Base-by-base conservation (phyloP, 2,888 invertebrate species). In the Pimpla rufipes region DNA sequence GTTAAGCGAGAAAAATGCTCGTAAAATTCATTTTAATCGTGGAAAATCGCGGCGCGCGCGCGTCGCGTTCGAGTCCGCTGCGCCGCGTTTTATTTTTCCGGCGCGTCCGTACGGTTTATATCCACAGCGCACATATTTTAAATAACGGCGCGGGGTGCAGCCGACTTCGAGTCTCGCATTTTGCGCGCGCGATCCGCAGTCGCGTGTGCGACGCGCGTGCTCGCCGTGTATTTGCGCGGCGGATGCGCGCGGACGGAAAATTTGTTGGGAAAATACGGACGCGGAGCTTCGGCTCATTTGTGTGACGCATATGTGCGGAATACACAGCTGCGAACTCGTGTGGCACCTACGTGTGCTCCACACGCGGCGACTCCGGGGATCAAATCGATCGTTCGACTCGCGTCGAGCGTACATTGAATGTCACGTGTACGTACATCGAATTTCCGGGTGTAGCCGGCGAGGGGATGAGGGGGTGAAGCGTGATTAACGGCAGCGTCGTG, bases 401-500 rank as follows among this genome's bases (percentile, higher is more conserved):
- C 45, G 42, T 73, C 45, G 35, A 29, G 3, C 23, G 45, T 59
- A 29, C 42, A 23, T 59, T 59, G 16, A 73, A 73, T 73, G 57
- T 59, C 11, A 62, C 47, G n/a, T 13, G 13, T n/a, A 47, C 47
- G n/a, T 62, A 40, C 16, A 62, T 62, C 37, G 37, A 18, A 62
- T 40, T 21, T 45, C 6, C 47, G 47, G 29, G 29, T 29, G 29
- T 3, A 29, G 29, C 5, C 0, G 67, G 11, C 16, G 47, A 47
- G n/a, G 18, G 23, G 21, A 10, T n/a, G 16, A 40, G 16, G 23
- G 66, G 4, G 10, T 16, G 40, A 70, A 70, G 42, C 71, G 77
- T 81, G 81, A 77, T 81, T 73, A 81, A 81, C 77, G 81, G 59
- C 64, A 16, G 42, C 71, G 73, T 77, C 78, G 77, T 82, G 77